phyloP scores from a whole-genome alignment of 2,888 invertebrate genomes.

The Calameuta idolon region DNA sequence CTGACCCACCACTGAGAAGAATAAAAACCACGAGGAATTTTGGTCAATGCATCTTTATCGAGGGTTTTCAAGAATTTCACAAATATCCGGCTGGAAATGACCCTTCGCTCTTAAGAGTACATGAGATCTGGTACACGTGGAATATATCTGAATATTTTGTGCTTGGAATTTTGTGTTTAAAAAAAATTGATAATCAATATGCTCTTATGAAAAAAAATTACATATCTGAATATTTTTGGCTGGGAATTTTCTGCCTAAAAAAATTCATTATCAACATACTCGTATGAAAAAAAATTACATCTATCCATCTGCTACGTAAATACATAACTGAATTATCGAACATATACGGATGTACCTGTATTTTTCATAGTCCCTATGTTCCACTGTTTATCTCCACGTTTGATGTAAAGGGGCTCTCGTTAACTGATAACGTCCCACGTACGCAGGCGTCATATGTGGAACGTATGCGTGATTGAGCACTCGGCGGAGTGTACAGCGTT shows the following conservation, averaged over 20 bases:
- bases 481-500: slow-evolving; percentile 19
- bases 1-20: background rate
- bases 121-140: background rate
- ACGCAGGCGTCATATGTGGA: background rate
- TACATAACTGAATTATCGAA: background rate
- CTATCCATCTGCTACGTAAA: background rate
- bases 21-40: background rate
- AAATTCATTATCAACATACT: background rate
- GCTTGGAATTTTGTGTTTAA: too few species aligned
- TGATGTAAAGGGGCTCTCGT: background rate
- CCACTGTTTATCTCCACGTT: background rate
- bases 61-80: background rate
- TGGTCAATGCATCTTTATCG: background rate
- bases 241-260: too few species aligned
- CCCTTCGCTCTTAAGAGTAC: background rate
- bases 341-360: background rate
- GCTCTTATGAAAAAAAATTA: too few species aligned
- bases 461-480: slow-evolving; percentile 10
- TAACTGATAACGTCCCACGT: background rate
- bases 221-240: background rate
- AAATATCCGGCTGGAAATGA: background rate
- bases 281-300: background rate
- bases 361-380: background rate
- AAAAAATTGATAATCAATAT: too few species aligned
- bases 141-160: background rate